Conservation (phyloP, 2,888 invertebrate species). For the Tetropium fuscum region DNA sequence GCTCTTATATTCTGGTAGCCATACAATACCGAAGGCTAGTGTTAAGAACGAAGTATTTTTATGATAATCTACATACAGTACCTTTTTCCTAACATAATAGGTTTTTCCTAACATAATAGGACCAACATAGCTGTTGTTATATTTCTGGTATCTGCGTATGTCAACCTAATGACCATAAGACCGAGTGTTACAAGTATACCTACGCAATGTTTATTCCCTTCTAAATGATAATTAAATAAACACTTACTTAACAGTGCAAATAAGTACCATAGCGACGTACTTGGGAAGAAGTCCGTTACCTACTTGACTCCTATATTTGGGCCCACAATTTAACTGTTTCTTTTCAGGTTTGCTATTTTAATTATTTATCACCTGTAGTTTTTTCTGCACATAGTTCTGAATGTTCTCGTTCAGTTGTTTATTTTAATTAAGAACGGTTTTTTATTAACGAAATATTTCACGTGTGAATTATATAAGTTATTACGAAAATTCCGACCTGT, state of each 20-base stretch:
- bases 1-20: not conserved
- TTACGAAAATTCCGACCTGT: too few relatives aligned
- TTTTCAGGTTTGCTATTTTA: not conserved
- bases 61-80: too few relatives aligned
- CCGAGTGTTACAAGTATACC: constrained; percentile 11
- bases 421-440: too few relatives aligned
- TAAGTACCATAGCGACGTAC: constrained; percentile 1
- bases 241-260: constrained; percentile 11
- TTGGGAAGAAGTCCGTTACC: constrained; percentile 17
- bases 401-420: not conserved
- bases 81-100: too few relatives aligned
- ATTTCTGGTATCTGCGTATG: too few relatives aligned
- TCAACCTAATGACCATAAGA: too few relatives aligned
- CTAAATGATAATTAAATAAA: constrained; percentile 14
- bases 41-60: too few relatives aligned
- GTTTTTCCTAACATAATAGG: too few relatives aligned
- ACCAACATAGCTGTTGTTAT: too few relatives aligned
- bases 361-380: not conserved
- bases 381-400: not conserved
- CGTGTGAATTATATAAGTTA: too few relatives aligned
- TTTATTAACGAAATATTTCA: too few relatives aligned
- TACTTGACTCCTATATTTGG: constrained; percentile 4
- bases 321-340: not conserved
- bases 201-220: constrained; percentile 11
- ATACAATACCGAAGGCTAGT: not conserved